Conservation (phyloP, 92 coral and sea anemone genomes). For the Porites evermanni region DNA sequence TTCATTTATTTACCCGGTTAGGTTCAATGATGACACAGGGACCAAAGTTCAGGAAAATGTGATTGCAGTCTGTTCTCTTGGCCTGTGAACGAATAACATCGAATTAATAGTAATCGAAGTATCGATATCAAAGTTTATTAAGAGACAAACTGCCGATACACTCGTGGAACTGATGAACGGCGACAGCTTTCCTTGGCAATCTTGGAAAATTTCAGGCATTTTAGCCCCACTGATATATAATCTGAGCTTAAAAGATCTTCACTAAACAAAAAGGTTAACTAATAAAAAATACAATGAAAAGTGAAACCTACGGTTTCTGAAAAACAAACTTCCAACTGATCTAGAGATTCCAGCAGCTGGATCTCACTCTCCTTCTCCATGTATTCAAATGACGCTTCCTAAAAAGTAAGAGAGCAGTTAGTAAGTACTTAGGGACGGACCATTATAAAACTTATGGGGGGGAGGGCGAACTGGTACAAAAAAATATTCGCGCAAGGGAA, state of each 20-base stretch:
- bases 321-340: slow-evolving; percentile 90
- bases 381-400: slow-evolving; percentile 99
- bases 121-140: too few species aligned
- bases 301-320: slow-evolving; percentile 77
- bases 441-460: too few species aligned
- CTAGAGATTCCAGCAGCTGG: slow-evolving; percentile 91
- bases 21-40: slow-evolving; percentile 99
- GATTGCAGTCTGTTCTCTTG: slow-evolving; percentile 98
- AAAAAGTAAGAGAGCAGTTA: neutral
- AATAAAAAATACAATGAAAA: neutral
- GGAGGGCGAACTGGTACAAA: too few species aligned
- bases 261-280: too few species aligned
- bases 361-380: slow-evolving; percentile 99
- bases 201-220: too few species aligned
- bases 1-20: slow-evolving; percentile 72
- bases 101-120: neutral
- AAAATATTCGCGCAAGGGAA: too few species aligned
- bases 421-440: neutral
- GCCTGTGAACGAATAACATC: slow-evolving; percentile 55
- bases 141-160: too few species aligned
- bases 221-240: too few species aligned
- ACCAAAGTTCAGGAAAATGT: slow-evolving; percentile 93
- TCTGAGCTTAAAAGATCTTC: neutral
- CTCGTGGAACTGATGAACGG: too few species aligned
- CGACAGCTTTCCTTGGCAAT: too few species aligned